Conservation (phyloP, 2,113 vertebrate genomes). For the Phasianus colchicus region DNA sequence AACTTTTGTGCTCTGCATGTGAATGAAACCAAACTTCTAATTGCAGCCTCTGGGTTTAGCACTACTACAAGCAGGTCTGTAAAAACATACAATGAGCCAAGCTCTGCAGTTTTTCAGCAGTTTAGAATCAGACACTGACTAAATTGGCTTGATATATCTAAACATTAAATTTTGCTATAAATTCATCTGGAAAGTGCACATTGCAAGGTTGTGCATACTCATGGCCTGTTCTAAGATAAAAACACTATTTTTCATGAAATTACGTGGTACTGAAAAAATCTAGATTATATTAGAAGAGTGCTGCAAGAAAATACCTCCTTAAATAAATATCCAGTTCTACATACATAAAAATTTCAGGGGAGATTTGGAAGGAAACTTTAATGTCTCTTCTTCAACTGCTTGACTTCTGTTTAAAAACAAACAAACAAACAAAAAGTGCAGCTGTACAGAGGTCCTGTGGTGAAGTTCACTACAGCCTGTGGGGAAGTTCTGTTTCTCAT, state of each 20-base stretch:
- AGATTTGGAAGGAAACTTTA: background rate
- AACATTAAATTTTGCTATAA: background rate
- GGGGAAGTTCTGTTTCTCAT: background rate
- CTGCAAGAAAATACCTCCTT: background rate
- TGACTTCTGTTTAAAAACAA: background rate
- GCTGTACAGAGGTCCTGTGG: background rate
- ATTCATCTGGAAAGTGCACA: background rate
- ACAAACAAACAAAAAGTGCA: background rate
- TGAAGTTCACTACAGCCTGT: background rate
- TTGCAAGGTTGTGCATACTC: background rate
- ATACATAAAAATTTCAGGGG: background rate
- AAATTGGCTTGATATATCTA: background rate
- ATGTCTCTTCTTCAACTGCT: background rate
- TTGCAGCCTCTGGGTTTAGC: background rate
- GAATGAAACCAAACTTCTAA: background rate
- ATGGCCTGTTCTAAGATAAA: background rate
- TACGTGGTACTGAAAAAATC: background rate
- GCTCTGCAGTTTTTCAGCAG: background rate
- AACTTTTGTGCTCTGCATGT: background rate
- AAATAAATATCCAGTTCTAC: background rate
- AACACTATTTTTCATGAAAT: background rate
- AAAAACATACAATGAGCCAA: background rate
- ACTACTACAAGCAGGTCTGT: background rate
- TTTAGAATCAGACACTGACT: background rate
- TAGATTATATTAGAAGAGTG: background rate